A percentile compares a stretch with the other conserved stretches of the same genome.
These are phyloP conservation scores for Tolypeutes matacus DNA, from an alignment of 2,797 vertebrate genomes.

Conservation along the genomic window DNA sequence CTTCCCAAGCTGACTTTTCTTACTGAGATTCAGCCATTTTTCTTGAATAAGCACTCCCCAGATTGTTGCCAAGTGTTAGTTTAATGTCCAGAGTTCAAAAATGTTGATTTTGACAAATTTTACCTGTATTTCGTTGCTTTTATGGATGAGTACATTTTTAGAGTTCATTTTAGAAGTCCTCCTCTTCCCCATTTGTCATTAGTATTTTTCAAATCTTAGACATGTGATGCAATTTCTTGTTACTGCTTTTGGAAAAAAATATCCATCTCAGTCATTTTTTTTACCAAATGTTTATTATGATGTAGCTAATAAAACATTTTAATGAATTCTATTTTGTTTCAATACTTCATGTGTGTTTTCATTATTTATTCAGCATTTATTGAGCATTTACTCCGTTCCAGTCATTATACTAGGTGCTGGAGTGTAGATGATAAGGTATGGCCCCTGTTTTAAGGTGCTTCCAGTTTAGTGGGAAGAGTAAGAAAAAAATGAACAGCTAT, in stretches of 20 bases:
- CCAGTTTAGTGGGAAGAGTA: background rate
- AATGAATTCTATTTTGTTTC: background rate
- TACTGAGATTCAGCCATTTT: too few species aligned
- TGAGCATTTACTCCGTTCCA: background rate
- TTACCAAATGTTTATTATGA: background rate
- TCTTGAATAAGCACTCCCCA: background rate
- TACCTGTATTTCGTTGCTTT: background rate
- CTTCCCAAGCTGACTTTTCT: background rate
- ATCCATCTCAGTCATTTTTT: background rate
- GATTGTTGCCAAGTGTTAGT: background rate
- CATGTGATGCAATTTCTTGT: background rate
- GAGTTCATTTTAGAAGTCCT: background rate
- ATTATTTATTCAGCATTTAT: background rate
- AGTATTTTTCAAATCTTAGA: background rate
- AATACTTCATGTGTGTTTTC: background rate
- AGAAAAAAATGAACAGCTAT: background rate
- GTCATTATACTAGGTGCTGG: background rate
- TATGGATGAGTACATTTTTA: background rate
- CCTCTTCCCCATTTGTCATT: background rate
- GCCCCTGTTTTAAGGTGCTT: background rate
- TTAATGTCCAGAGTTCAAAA: slow-evolving; percentile 20
- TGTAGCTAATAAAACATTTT: background rate
- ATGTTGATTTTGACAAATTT: background rate
- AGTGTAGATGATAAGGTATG: background rate
- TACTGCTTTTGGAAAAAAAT: background rate